Evolutionary conservation across 2,113 vertebrate genomes (phyloP).

Genomic region (Perca fluviatilis): DNA sequence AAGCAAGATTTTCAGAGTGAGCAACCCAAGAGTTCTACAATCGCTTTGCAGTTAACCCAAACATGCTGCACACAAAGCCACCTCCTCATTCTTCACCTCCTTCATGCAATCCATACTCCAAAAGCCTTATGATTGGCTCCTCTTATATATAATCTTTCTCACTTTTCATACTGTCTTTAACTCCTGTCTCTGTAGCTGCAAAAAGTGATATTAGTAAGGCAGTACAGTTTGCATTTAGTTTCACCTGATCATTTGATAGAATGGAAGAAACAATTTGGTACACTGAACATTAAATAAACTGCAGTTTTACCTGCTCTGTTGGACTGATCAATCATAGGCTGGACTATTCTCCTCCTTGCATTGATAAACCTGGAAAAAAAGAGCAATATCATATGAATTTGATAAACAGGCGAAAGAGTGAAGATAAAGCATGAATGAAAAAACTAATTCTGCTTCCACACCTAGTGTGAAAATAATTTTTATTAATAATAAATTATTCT

Average conservation of each 20-base stretch:
- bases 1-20: background rate
- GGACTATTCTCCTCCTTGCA: conserved; percentile 98
- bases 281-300: background rate
- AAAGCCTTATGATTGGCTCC: background rate
- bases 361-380: conserved; percentile 96
- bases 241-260: background rate
- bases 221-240: background rate
- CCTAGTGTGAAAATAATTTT: no score
- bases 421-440: background rate
- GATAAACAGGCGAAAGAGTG: background rate
- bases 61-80: background rate
- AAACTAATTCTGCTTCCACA: no score
- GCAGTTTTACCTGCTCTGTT: conserved; percentile 94
- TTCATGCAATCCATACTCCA: background rate
- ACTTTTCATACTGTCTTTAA: background rate
- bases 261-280: background rate
- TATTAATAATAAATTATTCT: no score
- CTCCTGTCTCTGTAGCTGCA: background rate
- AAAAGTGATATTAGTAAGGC: background rate
- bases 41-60: background rate
- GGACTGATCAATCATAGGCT: conserved; percentile 99
- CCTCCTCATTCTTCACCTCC: background rate
- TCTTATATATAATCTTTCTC: background rate
- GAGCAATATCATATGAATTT: background rate
- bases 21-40: background rate